Evolutionary conservation across 2,797 vertebrate genomes (phyloP).

Genomic region (Enteromius radiatus): DNA sequence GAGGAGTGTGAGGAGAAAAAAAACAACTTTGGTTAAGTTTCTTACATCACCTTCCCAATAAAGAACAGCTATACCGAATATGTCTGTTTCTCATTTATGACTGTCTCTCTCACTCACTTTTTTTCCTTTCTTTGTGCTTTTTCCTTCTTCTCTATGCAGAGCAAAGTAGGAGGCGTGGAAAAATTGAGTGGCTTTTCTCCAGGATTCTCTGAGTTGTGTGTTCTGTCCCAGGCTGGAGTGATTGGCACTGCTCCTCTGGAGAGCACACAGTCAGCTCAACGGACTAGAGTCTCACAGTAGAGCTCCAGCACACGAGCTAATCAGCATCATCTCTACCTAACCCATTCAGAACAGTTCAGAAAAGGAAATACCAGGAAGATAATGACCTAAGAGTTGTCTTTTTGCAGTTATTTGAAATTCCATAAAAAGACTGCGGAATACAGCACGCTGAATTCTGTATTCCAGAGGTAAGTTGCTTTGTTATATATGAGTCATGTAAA

Average conservation of each 20-base stretch:
- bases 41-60: constrained; percentile 74
- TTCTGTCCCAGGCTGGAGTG: constrained; percentile 71
- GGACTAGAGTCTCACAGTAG: constrained; percentile 55
- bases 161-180: constrained; percentile 77
- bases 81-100: constrained; percentile 79
- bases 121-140: constrained; percentile 52
- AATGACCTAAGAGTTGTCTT: constrained; percentile 71
- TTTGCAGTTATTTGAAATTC: constrained; percentile 53
- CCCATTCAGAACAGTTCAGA: constrained; percentile 56
- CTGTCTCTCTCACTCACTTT: constrained; percentile 46
- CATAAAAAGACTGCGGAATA: constrained; percentile 67
- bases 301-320: constrained; percentile 52
- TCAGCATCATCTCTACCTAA: constrained; percentile 58
- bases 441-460: constrained; percentile 67
- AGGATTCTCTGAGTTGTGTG: constrained; percentile 72
- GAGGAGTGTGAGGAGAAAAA: constrained; percentile 54
- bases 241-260: constrained; percentile 75
- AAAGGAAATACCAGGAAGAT: constrained; percentile 69
- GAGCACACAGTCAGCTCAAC: constrained; percentile 68
- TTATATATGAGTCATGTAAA: background rate
- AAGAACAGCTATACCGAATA: constrained; percentile 77
- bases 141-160: constrained; percentile 58
- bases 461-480: constrained; percentile 69
- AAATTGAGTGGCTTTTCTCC: constrained; percentile 73
- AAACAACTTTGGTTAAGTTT: constrained; percentile 52